Base-by-base conservation (phyloP, 2,797 vertebrate species). In the Podargus strigoides region DNA sequence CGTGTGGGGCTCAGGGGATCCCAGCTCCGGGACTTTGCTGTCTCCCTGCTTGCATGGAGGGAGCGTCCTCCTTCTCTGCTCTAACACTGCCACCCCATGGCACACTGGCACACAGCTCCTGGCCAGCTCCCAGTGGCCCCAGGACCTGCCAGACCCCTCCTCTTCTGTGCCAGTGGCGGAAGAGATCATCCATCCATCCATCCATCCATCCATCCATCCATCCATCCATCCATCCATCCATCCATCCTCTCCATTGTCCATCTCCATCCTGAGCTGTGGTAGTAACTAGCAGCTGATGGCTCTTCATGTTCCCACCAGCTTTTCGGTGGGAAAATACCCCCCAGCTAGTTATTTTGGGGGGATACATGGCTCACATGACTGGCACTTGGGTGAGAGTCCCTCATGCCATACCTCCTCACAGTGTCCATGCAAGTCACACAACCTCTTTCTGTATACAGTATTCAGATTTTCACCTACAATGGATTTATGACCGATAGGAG, bases 11-110 rank as follows among this genome's bases (percentile, higher is more conserved):
- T 66, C 14, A 0, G 1, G 28, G 19, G 2, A 27, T 58, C 64
- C 12, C 2, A 15, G 11, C 23, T 20, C 46, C 0, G 0, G 75
- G 75, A 8, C 7, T 52, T 36, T 0, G 14, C 24, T 16, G 58
- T 16, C 13, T 78, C 16, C 42, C 2, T 5, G 34, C 26, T 34
- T 7, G 37, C 46, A 2, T 2, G 59, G 39, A 47, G 23, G 26
- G 32, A 69, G 4, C 14, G 3, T 60, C 37, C n/a, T 90, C 19
- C 47, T 80, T 80, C 56, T 49, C 42, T 59, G 83, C 72, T 94
- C 72, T 85, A 30, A 86, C 93, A 95, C 50, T 93, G 94, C 95
- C 94, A 93, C 86, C 93, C 26, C 60, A 34, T 8, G 94, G 92
- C 75, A 37, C 26, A 19, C 2, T 0, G 4, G 60, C 62, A 41